Evolutionary conservation across 2,797 vertebrate species (phyloP).

Genomic region (Perodicticus potto): DNA sequence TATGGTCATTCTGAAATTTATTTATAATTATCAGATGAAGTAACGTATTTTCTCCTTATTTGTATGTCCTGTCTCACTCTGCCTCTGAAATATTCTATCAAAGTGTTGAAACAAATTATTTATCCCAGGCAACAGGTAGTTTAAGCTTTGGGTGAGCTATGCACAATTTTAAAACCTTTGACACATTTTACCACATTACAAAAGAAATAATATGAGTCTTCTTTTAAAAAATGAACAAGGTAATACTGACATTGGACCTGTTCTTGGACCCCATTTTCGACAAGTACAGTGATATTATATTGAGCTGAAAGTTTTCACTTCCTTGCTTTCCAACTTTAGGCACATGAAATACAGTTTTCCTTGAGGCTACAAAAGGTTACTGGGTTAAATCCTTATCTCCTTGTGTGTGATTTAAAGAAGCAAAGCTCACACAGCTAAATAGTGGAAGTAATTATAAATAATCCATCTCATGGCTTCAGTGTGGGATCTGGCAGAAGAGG

Average conservation of each 20-base stretch:
- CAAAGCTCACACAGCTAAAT: slow-evolving; percentile 22
- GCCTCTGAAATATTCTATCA: not conserved
- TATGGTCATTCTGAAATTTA: not conserved
- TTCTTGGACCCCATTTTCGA: slow-evolving; percentile 55
- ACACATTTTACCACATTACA: not conserved
- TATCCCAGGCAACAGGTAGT: not conserved
- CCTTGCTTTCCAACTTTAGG: not conserved
- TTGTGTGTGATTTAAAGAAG: not conserved
- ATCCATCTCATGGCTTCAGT: not conserved
- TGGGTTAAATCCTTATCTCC: slow-evolving; percentile 11
- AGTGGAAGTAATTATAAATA: slow-evolving; percentile 62
- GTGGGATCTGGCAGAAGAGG: not conserved
- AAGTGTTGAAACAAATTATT: not conserved
- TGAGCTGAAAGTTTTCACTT: slow-evolving; percentile 55
- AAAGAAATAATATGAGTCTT: not conserved
- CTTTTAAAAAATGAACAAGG: not conserved
- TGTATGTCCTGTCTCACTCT: not conserved
- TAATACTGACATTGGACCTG: slow-evolving; percentile 46
- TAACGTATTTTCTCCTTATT: not conserved
- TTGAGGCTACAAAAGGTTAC: not conserved
- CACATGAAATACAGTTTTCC: not conserved
- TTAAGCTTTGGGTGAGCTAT: not conserved
- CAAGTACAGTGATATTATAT: not conserved
- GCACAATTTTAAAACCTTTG: not conserved
- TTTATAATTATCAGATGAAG: not conserved